Percentiles rank a stretch among this genome's conserved stretches.
Evolutionary conservation across 1,140 invertebrate species (phyloP).

Genomic region (Micrasema longulum): DNA sequence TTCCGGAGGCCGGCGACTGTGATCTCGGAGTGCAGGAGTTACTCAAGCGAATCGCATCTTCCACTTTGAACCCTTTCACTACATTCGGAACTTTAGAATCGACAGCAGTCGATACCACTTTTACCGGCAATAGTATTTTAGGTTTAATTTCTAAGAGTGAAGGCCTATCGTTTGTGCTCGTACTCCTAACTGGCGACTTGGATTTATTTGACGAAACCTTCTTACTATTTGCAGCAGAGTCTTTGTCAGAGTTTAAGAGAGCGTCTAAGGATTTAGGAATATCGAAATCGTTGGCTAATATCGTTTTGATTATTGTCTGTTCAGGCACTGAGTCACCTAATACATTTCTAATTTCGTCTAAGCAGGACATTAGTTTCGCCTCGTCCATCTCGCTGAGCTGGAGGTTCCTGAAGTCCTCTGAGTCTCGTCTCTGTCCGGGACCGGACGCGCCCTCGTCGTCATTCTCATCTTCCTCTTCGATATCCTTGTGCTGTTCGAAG

Average conservation of each 20-base stretch:
- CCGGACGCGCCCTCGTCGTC: constrained; percentile 61
- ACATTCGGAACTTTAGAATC: constrained; percentile 60
- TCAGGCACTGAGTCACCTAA: constrained; percentile 83
- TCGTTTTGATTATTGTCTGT: constrained; percentile 73
- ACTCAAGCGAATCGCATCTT: constrained; percentile 57
- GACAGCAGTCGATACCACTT: constrained; percentile 46
- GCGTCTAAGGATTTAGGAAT: constrained; percentile 78
- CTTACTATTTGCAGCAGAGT: constrained; percentile 55
- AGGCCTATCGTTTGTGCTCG: background rate
- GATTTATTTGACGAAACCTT: constrained; percentile 20
- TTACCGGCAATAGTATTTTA: constrained; percentile 19
- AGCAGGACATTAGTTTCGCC: constrained; percentile 82
- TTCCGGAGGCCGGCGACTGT: constrained; percentile 73
- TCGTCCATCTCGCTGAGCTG: constrained; percentile 75
- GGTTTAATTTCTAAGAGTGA: background rate
- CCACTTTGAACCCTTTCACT: constrained; percentile 66
- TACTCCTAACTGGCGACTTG: background rate
- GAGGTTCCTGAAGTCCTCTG: constrained; percentile 64
- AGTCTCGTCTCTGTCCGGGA: constrained; percentile 59
- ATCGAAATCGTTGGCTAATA: constrained; percentile 79
- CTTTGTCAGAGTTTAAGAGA: constrained; percentile 70
- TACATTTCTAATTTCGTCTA: constrained; percentile 85
- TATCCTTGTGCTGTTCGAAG: constrained; percentile 76
- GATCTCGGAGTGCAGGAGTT: constrained; percentile 67
- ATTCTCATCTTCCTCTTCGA: constrained; percentile 79